Conservation (phyloP, 2,888 invertebrate species). For the Scrobipalpa atriplicella region DNA sequence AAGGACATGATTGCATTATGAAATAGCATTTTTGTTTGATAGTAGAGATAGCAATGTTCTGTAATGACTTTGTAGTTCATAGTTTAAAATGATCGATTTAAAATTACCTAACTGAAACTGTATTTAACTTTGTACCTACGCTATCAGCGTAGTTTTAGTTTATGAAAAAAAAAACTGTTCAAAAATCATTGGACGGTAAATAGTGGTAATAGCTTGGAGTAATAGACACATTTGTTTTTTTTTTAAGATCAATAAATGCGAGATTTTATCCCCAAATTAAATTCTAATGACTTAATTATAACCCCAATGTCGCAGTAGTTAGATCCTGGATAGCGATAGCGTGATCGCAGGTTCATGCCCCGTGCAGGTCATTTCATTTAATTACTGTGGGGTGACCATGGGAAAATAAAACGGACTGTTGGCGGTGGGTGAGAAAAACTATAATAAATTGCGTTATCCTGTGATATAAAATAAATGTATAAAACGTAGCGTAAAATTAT, state of each 20-base stretch:
- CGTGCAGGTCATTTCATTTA: constrained; percentile 34
- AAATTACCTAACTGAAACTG: too few species aligned
- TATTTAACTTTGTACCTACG: too few species aligned
- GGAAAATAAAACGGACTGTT: constrained; percentile 9
- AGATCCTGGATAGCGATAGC: neutral
- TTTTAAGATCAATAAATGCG: neutral
- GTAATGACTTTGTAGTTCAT: too few species aligned
- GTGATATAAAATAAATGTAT: neutral
- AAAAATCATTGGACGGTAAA: too few species aligned
- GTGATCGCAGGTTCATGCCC: constrained; percentile 28
- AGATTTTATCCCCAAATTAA: neutral
- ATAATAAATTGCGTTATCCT: neutral
- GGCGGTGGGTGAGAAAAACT: neutral
- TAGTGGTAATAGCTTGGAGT: too few species aligned
- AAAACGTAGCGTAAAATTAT: neutral
- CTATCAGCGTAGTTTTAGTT: too few species aligned
- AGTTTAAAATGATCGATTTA: too few species aligned
- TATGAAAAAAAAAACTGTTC: too few species aligned
- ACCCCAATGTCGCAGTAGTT: neutral
- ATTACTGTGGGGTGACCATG: constrained; percentile 37
- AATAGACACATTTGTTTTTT: neutral
- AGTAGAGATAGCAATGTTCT: neutral
- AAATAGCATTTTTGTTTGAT: neutral
- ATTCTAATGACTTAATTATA: neutral
- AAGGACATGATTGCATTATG: neutral